A percentile compares a stretch with the other conserved stretches of the same genome.
These are phyloP conservation scores for Tinamus major DNA, from an alignment of 2,797 vertebrate species.

Conservation along the genomic window DNA sequence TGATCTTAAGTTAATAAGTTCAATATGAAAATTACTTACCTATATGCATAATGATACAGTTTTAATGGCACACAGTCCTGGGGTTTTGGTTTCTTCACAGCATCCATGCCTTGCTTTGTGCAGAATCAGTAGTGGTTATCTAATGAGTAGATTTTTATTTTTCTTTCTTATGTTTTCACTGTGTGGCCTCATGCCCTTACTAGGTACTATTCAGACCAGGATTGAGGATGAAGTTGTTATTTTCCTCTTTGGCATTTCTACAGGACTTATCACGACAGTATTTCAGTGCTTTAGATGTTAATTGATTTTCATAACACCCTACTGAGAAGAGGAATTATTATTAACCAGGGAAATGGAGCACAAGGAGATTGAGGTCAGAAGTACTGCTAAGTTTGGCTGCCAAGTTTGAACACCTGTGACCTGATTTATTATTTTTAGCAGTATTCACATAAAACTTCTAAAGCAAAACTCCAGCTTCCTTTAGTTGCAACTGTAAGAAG, in stretches of 20 bases:
- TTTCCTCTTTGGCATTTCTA: neutral
- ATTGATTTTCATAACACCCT: conserved; percentile 52
- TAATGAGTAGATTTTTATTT: neutral
- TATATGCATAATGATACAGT: neutral
- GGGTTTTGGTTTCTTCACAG: neutral
- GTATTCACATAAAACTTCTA: neutral
- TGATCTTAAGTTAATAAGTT: neutral
- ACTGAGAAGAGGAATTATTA: conserved; percentile 24
- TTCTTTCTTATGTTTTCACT: neutral
- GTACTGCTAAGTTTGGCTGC: conserved; percentile 4
- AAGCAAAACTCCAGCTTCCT: neutral
- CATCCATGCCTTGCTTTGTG: neutral
- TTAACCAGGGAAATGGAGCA: conserved; percentile 51
- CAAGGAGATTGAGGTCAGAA: conserved; percentile 41
- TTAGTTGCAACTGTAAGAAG: neutral
- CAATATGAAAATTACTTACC: neutral
- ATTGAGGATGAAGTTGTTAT: neutral
- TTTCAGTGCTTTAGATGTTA: conserved; percentile 42
- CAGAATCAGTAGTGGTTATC: neutral
- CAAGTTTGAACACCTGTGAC: neutral
- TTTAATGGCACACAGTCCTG: neutral
- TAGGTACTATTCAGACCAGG: neutral
- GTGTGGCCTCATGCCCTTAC: neutral
- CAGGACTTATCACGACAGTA: neutral
- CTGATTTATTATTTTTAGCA: rapidly evolving